A percentile compares a stretch with the other conserved stretches of the same genome.
These are phyloP conservation scores for Drosophila biarmipes DNA, from an alignment of 1,140 invertebrate species.

Conservation along the genomic window DNA sequence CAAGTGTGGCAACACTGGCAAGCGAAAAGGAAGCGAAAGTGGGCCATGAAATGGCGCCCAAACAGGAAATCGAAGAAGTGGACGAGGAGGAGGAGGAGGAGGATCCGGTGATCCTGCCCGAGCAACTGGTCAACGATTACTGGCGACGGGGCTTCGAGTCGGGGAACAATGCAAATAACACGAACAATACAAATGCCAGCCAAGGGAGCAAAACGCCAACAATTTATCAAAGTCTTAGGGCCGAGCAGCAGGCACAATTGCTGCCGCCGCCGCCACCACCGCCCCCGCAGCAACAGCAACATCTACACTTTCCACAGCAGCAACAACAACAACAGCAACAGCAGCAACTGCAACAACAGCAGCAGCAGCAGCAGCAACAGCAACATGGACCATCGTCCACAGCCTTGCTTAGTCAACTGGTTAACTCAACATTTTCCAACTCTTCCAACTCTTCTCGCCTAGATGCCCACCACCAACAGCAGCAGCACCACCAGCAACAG, in stretches of 20 bases:
- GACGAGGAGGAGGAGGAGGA: slow-evolving; percentile 3
- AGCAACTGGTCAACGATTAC: slow-evolving; percentile 90
- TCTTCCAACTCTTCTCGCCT: slow-evolving; percentile 62
- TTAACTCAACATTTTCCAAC: slow-evolving; percentile 84
- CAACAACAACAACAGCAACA: slow-evolving; percentile 85
- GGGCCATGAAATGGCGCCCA: slow-evolving; percentile 24
- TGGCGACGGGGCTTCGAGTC: slow-evolving; percentile 90
- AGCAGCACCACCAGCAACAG: slow-evolving; percentile 54
- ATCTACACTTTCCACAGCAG: slow-evolving; percentile 86
- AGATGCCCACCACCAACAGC: slow-evolving; percentile 58
- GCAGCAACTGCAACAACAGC: slow-evolving; percentile 85
- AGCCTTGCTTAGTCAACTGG: slow-evolving; percentile 82
- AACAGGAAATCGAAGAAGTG: slow-evolving; percentile 59
- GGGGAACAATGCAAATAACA: slow-evolving; percentile 52
- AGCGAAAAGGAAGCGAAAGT: slow-evolving; percentile 5
- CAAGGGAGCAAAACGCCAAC: slow-evolving; percentile 72
- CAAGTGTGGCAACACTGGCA: slow-evolving; percentile 2
- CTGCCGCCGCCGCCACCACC: slow-evolving; percentile 51
- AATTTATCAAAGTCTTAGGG: slow-evolving; percentile 69
- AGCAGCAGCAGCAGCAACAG: slow-evolving; percentile 55
- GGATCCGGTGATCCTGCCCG: slow-evolving; percentile 53
- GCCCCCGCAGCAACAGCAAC: slow-evolving; percentile 83
- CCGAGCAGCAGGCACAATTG: slow-evolving; percentile 67
- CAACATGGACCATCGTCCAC: slow-evolving; percentile 83
- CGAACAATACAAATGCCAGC: slow-evolving; percentile 14